Evolutionary conservation across 2,888 invertebrate genomes (phyloP), one percentile per base, ranked within the genome.

Genomic region (Sphaerolaimus hirsutus): DNA sequence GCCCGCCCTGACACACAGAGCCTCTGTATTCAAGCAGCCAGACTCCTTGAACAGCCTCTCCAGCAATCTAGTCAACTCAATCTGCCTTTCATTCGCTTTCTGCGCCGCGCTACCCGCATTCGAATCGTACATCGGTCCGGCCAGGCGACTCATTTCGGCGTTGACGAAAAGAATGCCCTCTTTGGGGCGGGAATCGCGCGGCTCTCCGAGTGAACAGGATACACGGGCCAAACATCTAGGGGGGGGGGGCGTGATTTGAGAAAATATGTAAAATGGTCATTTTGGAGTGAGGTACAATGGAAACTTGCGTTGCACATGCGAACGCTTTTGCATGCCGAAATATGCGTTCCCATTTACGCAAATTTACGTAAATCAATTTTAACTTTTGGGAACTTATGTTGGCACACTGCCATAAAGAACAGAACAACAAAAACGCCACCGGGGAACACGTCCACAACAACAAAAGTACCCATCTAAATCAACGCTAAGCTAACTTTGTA

Each of bases 1-100:
- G 60, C 81, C 84, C 42, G 81, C 77, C 53, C 81, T 77, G 57
- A 91, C 81, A 65, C 91, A 91, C n/a, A 91, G 69, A 0, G 87
- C 81, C 67, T 91, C 91, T 47, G 87, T 71, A 66, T 91, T 89
- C 41, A 91, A 69, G 58, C 84, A 84, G 56, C 78, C 76, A 0
- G 86, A 87, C 61, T 86, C 86, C 60, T 81, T 81, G 48, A 84
- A 75, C 60, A 82, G 82, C 61, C 67, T 53, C 60, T 89, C 87
- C 40, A 91, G 65, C 38, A 81, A 70, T 53, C 86, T 72, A 56
- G 79, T 80, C 2, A 82, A 67, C 55, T 78, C 75, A 10, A 83
- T 75, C 70, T 72, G 41, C 48, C 60, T 56, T 38, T 63, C 63
- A 44, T 40, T 40, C 2, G 40, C 22, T 40, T 24, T 40, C 22